Base-by-base conservation (phyloP, 2,797 vertebrate species). In the Cottoperca gobio region DNA sequence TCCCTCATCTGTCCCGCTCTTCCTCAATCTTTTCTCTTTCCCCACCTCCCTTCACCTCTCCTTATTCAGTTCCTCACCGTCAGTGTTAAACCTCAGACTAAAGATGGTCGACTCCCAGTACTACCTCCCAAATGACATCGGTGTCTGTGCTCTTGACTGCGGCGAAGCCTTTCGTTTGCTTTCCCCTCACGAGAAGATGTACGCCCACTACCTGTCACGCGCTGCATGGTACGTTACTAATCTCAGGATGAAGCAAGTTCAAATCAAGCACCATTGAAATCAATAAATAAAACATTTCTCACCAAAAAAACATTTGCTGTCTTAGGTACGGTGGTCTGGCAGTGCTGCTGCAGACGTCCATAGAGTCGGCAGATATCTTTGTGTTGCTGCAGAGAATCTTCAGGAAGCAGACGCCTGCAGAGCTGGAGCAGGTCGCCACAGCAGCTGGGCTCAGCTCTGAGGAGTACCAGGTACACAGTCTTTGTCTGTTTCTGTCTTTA, bases 81-180 rank as follows among this genome's bases (percentile, higher is more conserved):
- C 81, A 66, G 70, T 70, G 48, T 45, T 70, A 21, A 78, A 62
- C 17, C 31, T 70, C 46, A 61, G 52, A 24, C 68, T 75, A 52
- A 92, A 87, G 62, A 97, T 97, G 96, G 95, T 96, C 89, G 96
- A 97, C 85, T 96, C 96, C 45, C 97, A 97, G 94, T 97, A 97
- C 82, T 93, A 96, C 92, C 95, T 98, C 63, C 97, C 97, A 66
- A 98, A 97, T 82, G 96, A 97, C 84, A 94, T 97, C 2, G 96
- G 96, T 1, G 87, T 98, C 43, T 95, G 95, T 6, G 91, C 94
- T 13, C 94, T 98, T 54, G 96, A 98, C 88, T 98, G 97, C 43
- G 76, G 82, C 0, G 96, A 97, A 82, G 96, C 97, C 26, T 98
- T 97, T 84, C 93, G 81, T 45, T 90, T 97, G 81, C 92, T 98